A percentile compares a stretch with the other conserved stretches of the same genome.
These are phyloP conservation scores for Oncorhynchus mykiss DNA, from an alignment of 2,113 vertebrate species.

Conservation along the genomic window DNA sequence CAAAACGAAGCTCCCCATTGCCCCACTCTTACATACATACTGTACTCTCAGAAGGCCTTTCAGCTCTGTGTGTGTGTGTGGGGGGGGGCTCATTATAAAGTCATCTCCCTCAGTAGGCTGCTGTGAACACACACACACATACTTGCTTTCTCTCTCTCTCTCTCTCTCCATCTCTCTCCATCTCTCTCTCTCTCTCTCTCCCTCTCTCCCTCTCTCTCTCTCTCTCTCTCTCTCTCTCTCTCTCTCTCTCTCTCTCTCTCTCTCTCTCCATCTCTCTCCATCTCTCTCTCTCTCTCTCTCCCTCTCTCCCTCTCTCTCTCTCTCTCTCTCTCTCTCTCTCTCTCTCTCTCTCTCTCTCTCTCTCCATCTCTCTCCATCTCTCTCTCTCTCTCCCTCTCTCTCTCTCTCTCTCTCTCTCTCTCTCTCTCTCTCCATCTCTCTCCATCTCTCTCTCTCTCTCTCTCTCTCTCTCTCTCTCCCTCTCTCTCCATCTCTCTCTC, in stretches of 20 bases:
- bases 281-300: neutral
- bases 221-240: too few species aligned
- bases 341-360: too few species aligned
- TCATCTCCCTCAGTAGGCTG: conserved; percentile 39
- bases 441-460: too few species aligned
- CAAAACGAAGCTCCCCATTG: conserved; percentile 12
- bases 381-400: neutral
- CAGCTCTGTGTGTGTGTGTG: conserved; percentile 31
- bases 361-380: too few species aligned
- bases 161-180: neutral
- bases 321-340: neutral
- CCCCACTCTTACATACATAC: conserved; percentile 18
- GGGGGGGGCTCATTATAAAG: conserved; percentile 63
- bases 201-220: too few species aligned
- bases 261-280: too few species aligned
- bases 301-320: conserved; percentile 3
- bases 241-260: too few species aligned
- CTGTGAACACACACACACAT: conserved; percentile 24
- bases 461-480: too few species aligned
- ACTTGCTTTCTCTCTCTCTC: conserved; percentile 20
- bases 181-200: neutral
- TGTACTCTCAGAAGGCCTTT: conserved; percentile 22
- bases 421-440: neutral
- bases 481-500: conserved; percentile 8
- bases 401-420: conserved; percentile 1